Conservation (phyloP, 2,113 vertebrate species). For the Narcine bancroftii region DNA sequence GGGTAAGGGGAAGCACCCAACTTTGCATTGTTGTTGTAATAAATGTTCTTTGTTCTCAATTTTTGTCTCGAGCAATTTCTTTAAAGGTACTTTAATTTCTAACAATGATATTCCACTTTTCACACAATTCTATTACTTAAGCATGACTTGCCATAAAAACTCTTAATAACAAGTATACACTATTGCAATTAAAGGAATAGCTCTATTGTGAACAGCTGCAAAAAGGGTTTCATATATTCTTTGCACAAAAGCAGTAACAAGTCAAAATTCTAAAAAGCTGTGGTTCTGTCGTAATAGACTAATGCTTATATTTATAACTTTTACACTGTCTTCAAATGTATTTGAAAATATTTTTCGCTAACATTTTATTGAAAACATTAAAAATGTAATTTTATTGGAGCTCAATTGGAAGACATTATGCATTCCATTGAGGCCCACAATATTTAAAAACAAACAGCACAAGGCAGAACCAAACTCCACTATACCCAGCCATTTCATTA, state of each 20-base stretch:
- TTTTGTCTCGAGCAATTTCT: too few relatives aligned
- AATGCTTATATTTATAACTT: not conserved
- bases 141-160: not conserved
- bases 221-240: not conserved
- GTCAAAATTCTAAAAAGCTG: not conserved
- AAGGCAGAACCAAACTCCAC: not conserved
- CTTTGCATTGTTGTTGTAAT: too few relatives aligned
- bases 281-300: not conserved
- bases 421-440: not conserved
- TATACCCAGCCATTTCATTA: not conserved
- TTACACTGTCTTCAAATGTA: too few relatives aligned
- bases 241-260: not conserved
- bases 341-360: not conserved
- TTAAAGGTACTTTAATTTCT: too few relatives aligned
- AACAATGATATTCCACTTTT: not conserved
- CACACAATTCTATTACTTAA: too few relatives aligned
- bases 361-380: not conserved
- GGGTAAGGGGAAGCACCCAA: too few relatives aligned
- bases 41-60: too few relatives aligned
- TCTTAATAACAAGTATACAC: not conserved
- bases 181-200: constrained; percentile 1
- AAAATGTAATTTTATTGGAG: not conserved
- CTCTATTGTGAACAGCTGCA: not conserved
- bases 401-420: not conserved
- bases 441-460: not conserved